Evolutionary conservation across 2,888 invertebrate genomes (phyloP), one percentile per base, ranked within the genome.

Genomic region (Lepas anatifera): DNA sequence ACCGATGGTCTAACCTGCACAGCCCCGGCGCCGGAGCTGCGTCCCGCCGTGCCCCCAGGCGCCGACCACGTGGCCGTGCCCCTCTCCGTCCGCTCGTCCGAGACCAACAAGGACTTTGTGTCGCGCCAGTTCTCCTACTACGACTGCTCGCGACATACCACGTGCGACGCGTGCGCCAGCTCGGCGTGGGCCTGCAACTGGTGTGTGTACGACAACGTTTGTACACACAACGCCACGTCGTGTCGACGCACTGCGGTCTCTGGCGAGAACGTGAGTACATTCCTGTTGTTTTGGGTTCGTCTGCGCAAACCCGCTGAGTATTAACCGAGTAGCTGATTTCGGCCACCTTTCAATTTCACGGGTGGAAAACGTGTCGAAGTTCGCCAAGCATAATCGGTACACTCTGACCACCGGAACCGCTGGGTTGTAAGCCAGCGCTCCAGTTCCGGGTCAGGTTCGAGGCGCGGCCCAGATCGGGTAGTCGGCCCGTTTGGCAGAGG

Each of bases 141-240:
- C 80, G 93, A 95, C 80, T 95, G 92, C 78, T 86, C 87, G 48
- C 86, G 86, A 74, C 92, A 92, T 78, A 85, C 85, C 43, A 89
- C 88, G 72, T 92, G 90, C 77, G 85, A 87, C 72, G 85, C 87
- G 63, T 94, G 97, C 80, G 91, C 95, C 50, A 87, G 88, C 77
- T 93, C 94, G 71, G 88, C 90, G 74, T 98, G 95, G 95, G 89
- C 90, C 13, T 98, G 98, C 80, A 93, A 92, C 80, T 98, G 98
- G 98, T 98, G 98, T 81, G 90, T 95, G 76, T 94, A 92, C 81
- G 95, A 95, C 78, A 96, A 96, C 81, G 89, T 87, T 78, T 97
- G 95, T 80, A 90, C 92, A 16, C 92, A 94, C 81, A 90, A 95
- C 80, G 87, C 87, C 69, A 88, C 90, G 68, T 84, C 86, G 71